A percentile compares a stretch with the other conserved stretches of the same genome.
Conservation (phyloP, 2,797 vertebrate genomes). For the Kryptolebias ocellatus region DNA sequence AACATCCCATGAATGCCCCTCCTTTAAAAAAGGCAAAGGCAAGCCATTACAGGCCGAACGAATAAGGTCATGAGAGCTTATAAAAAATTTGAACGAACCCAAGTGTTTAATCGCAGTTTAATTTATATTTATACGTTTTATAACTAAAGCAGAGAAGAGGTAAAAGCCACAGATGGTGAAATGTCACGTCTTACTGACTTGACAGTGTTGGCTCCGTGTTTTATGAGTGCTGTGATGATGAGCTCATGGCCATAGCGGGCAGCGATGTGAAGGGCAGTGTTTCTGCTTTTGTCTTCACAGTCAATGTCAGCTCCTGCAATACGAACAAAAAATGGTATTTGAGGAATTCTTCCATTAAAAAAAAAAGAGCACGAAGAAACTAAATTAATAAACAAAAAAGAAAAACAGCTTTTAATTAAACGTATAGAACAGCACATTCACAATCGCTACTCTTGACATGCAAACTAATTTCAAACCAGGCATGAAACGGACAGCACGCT, state of each 20-base stretch:
- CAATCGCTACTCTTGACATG: not conserved
- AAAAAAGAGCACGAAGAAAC: not conserved
- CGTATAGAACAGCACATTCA: not conserved
- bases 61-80: not conserved
- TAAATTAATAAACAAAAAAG: not conserved
- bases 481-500: constrained; percentile 5
- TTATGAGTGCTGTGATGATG: constrained; percentile 94
- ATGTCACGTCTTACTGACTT: constrained; percentile 84
- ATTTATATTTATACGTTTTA: not conserved
- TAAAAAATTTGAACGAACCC: constrained; percentile 10
- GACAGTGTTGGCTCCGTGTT: constrained; percentile 90
- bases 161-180: constrained; percentile 17
- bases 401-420: not conserved
- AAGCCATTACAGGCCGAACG: constrained; percentile 35
- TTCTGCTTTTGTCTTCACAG: constrained; percentile 94
- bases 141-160: not conserved
- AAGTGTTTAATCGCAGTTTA: not conserved
- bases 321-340: not conserved
- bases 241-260: constrained; percentile 95
- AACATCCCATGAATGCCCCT: constrained; percentile 97
- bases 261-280: constrained; percentile 94
- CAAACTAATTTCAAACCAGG: constrained; percentile 3
- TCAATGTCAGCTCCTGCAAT: constrained; percentile 91
- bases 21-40: constrained; percentile 71
- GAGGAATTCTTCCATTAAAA: not conserved